A percentile compares a stretch with the other conserved stretches of the same genome.
Evolutionary conservation across 1,140 invertebrate genomes (phyloP).

Genomic region (Orchestia grillus): DNA sequence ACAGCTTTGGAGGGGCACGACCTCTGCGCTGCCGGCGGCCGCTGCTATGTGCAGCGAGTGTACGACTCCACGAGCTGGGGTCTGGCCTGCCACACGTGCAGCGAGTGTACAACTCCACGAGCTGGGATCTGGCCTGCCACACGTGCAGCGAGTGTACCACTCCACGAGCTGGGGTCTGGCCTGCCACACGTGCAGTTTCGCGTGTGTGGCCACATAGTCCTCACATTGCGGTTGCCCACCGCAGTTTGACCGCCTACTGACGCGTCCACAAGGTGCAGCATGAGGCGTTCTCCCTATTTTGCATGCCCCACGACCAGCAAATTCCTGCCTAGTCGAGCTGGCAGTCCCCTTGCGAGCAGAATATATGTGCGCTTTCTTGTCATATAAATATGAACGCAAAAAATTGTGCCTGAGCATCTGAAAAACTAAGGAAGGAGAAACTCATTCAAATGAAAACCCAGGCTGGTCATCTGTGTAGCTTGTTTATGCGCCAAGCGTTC

Average conservation of each 20-base stretch:
- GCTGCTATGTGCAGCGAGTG: neutral
- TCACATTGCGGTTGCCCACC: neutral
- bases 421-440: neutral
- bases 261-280: neutral
- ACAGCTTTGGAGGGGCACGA: neutral
- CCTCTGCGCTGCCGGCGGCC: neutral
- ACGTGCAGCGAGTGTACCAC: neutral
- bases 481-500: neutral
- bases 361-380: neutral
- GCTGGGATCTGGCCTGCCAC: neutral
- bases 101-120: neutral
- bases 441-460: neutral
- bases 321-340: neutral
- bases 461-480: neutral
- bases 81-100: too few species aligned
- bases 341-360: neutral
- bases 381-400: neutral
- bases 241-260: neutral
- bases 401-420: neutral
- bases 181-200: neutral
- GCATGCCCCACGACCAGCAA: neutral
- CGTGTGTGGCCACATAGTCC: neutral
- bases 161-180: neutral
- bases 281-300: neutral
- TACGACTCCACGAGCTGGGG: neutral